Percentiles rank a stretch among this genome's conserved stretches.
phyloP scores from a whole-genome alignment of 2,113 vertebrate species.

The Bagarius yarrelli region DNA sequence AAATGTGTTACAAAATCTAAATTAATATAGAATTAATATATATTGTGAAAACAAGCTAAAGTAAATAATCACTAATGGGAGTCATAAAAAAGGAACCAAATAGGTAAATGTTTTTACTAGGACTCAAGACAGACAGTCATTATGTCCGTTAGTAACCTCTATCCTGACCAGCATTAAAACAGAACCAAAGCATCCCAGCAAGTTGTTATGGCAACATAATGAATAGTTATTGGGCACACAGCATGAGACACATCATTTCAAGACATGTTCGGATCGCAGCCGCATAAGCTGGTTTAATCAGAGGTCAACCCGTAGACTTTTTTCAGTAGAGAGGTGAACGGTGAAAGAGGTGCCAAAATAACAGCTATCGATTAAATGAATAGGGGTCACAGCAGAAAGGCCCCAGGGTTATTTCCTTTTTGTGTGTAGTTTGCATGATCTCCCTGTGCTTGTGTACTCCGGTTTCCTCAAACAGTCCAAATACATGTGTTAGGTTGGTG shows the following conservation, averaged over 20 bases:
- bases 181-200: conserved; percentile 13
- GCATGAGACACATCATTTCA: conserved; percentile 35
- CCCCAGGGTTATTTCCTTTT: no score
- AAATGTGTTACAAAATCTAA: neutral
- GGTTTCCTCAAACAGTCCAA: no score
- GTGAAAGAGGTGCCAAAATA: neutral
- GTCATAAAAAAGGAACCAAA: neutral
- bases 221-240: conserved; percentile 33
- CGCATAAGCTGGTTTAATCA: neutral
- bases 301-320: neutral
- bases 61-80: neutral
- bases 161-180: conserved; percentile 17
- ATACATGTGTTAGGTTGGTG: no score
- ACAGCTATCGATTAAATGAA: neutral
- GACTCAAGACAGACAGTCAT: neutral
- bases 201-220: conserved; percentile 44
- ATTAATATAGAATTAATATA: neutral
- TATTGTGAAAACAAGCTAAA: neutral
- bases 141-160: conserved; percentile 24
- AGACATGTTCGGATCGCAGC: conserved; percentile 31
- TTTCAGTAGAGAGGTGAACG: neutral
- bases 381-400: no score
- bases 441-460: no score
- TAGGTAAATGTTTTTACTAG: conserved; percentile 22
- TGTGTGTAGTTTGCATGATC: no score